Base-by-base conservation (phyloP, 2,888 invertebrate species). In the Campopleginae sp. region DNA sequence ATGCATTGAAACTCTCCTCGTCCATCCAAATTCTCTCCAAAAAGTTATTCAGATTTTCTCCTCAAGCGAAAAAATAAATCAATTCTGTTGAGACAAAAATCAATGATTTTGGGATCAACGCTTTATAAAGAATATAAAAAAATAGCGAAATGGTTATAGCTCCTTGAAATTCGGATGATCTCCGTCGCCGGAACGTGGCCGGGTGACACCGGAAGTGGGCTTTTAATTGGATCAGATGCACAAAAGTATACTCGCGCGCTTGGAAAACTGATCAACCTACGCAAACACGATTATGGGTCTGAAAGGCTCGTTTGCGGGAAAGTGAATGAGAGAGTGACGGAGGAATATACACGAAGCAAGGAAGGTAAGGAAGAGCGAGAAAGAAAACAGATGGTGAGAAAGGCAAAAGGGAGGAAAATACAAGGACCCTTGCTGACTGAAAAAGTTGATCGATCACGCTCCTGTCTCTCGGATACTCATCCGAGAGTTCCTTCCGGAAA, bases 231-330 rank as follows among this genome's bases (percentile, higher is more conserved):
- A 84, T 80, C 58, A 84, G 77, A 31, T 44, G 71, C 44, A 46
- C 65, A 54, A 77, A 80, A 77, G 66, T 84, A 74, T 46, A 48
- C 48, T 72, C 23, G 66, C 42, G 66, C 42, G 84, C 72, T 77
- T 79, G 72, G 63, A 61, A 42, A 80, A 66, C 46, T 77, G 84
- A 84, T 84, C 72, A 80, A 51, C 42, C 61, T 42, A 48, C 31
- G 66, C 68, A 84, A 84, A 84, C 77, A 84, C 84, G 84, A 84
- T 84, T 84, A 80, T 74, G 71, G 80, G 66, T 84, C 77, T 65
- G 76, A 71, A 51, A 71, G 65, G 68, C 31, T 84, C 19, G 80
- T 58, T 76, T 80, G 76, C 63, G 46, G 27, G 17, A 46, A 27
- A 46, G 27, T 19, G 46, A 6, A 46, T 58, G n/a, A 72, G 42